phyloP scores from a whole-genome alignment of 2,113 vertebrate species.

The Oryzias javanicus region DNA sequence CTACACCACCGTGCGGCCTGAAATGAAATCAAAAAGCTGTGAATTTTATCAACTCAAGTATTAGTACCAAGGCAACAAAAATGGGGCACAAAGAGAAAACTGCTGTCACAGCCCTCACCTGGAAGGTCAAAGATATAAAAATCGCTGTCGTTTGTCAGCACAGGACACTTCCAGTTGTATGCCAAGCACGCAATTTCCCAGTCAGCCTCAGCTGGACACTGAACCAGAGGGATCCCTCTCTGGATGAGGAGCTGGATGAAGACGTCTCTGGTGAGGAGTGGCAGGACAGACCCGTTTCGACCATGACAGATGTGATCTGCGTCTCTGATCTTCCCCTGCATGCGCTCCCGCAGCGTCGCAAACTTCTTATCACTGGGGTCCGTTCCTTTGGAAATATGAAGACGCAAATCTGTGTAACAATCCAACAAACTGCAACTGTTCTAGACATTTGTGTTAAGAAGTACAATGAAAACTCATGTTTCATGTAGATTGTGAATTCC shows the following conservation, averaged over 20 bases:
- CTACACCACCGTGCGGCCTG: no score
- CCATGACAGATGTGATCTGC: conserved; percentile 80
- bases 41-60: no score
- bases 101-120: conserved; percentile 58
- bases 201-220: conserved; percentile 90
- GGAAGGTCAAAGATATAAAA: conserved; percentile 91
- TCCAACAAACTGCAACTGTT: not conserved
- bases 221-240: conserved; percentile 81
- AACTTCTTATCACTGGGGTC: conserved; percentile 88
- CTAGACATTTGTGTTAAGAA: not conserved
- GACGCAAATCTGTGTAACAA: conserved; percentile 1
- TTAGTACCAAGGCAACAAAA: no score
- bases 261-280: conserved; percentile 81
- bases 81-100: not conserved
- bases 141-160: conserved; percentile 91
- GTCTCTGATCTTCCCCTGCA: conserved; percentile 79
- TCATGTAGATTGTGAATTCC: not conserved
- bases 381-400: conserved; percentile 68
- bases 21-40: no score
- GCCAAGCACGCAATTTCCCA: conserved; percentile 89
- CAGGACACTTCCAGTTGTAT: conserved; percentile 87
- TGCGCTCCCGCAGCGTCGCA: conserved; percentile 78
- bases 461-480: not conserved
- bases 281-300: conserved; percentile 76
- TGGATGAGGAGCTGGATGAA: conserved; percentile 84